Base-by-base conservation (phyloP, 2,797 vertebrate species). In the Manis pentadactyla region DNA sequence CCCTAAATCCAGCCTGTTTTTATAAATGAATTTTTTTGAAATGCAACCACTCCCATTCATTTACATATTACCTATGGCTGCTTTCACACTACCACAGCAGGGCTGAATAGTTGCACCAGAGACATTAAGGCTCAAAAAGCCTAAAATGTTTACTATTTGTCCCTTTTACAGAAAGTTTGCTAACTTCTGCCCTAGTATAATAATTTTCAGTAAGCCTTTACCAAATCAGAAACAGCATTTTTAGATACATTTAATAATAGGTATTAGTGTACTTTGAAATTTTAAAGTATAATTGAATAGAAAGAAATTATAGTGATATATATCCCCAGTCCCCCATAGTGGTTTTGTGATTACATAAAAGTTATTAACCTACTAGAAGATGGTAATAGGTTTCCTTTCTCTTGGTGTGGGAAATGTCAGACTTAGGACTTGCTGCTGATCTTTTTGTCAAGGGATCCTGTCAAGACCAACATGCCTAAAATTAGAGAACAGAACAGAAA, bases 401-500 rank as follows among this genome's bases (percentile, higher is more conserved):
- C 95, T 94, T 25, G 39, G 59, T 55, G 10, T 79, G 71, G n/a
- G 34, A 94, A 95, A 86, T 78, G 39, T 91, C 78, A 82, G 51
- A 63, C 74, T 75, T 91, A 69, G 69, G 39, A 42, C 37, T 57
- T 78, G 29, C 83, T 94, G 79, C 84, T 82, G 69, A 81, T 90
- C 82, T 78, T 90, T 93, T 96, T 96, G 84, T 90, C 75, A 93
- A 95, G 86, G 53, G 42, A 69, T 84, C 12, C 21, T 96, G 83
- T 86, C 34, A 19, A 94, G 78, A 79, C 84, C 81, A 90, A 25
- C 90, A 77, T 59, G 78, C 89, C 78, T 97, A 97, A 95, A 96
- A 96, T 96, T 94, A 91, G 95, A 95, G 31, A 97, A 59, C 42
- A 96, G 49, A 97, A 71, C 74, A 96, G 93, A 57, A 97, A 71